These are phyloP conservation scores for human DNA, from an alignment of 2,113 vertebrate species.

Conservation along the genomic window GRCh38 chrX:138311001-138311500, in stretches of 20 bases:
- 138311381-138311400: background rate
- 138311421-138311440: background rate
- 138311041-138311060: background rate
- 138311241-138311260: background rate
- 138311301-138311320: background rate
- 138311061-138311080: background rate
- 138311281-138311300: background rate
- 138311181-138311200: slow-evolving; percentile 19
- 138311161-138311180: background rate
- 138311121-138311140: background rate
- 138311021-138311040: slow-evolving; percentile 1
- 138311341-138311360: slow-evolving; percentile 9
- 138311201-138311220: background rate
- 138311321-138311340: background rate
- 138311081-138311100: background rate
- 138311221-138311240: background rate
- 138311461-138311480: background rate
- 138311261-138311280: background rate
- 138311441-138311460: background rate
- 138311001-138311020: background rate
- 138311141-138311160: background rate
- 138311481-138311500: background rate
- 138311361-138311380: background rate
- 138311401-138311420: background rate
- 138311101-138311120: background rate